Evolutionary conservation across 2,113 vertebrate genomes (phyloP).

Genomic region (Pelmatolapia mariae): DNA sequence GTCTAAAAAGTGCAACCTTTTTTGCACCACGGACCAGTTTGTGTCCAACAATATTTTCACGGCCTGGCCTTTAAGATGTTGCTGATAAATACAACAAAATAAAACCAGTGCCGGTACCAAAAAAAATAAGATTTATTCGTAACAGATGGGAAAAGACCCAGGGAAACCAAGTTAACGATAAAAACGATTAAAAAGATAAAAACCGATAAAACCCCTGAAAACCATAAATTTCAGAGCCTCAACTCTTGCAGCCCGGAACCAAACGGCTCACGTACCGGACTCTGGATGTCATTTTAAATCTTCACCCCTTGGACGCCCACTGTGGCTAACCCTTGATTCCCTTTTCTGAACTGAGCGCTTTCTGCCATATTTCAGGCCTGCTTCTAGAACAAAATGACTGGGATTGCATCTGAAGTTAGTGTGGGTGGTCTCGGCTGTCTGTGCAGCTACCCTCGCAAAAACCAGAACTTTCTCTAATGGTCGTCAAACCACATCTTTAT

Average conservation of each 20-base stretch:
- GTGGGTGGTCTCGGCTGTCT: neutral
- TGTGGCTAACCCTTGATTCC: neutral
- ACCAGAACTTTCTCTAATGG: neutral
- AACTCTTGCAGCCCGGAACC: neutral
- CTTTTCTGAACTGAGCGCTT: neutral
- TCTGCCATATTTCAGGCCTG: neutral
- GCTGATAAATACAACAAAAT: neutral
- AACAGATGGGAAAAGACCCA: rapidly evolving
- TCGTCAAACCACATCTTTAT: neutral
- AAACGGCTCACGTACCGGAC: neutral
- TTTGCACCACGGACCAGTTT: neutral
- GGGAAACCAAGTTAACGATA: neutral
- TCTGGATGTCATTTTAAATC: neutral
- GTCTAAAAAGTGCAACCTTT: neutral
- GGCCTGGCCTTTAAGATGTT: neutral
- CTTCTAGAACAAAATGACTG: neutral
- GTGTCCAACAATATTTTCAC: neutral
- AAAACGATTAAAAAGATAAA: neutral
- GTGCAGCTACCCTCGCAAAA: neutral
- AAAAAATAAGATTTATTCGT: rapidly evolving
- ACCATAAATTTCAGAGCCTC: neutral
- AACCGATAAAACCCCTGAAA: neutral
- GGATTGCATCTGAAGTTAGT: neutral
- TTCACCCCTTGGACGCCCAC: too few relatives aligned
- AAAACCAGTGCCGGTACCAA: rapidly evolving